Evolutionary conservation across 2,113 vertebrate genomes (phyloP).

Genomic region (Cryptotis parvus): DNA sequence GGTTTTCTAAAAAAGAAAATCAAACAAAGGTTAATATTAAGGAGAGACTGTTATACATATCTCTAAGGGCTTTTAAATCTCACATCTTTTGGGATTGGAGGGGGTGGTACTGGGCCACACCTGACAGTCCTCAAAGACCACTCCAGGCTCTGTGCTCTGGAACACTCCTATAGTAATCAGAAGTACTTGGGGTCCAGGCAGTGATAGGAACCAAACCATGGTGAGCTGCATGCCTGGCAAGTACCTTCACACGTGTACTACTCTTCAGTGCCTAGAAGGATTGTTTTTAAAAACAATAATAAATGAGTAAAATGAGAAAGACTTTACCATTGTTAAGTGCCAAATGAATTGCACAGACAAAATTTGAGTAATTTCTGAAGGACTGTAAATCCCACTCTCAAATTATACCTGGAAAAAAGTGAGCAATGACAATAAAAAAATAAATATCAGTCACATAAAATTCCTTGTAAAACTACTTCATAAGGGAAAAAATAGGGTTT

Average conservation of each 20-base stretch:
- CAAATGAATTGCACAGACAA: not conserved
- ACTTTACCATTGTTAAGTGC: not conserved
- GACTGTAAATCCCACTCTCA: not conserved
- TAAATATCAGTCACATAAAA: not conserved
- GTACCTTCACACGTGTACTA: too few relatives aligned
- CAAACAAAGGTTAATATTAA: not conserved
- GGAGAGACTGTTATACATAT: not conserved
- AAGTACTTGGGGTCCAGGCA: too few relatives aligned
- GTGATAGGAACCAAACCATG: too few relatives aligned
- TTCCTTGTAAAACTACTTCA: not conserved
- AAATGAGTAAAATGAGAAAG: not conserved
- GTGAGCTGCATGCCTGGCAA: too few relatives aligned
- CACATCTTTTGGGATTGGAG: too few relatives aligned
- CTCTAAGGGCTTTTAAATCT: not conserved
- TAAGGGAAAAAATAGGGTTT: conserved; percentile 13
- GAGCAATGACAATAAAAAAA: not conserved
- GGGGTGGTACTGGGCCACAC: too few relatives aligned
- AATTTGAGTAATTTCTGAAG: not conserved
- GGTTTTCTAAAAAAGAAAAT: not conserved
- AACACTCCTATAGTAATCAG: too few relatives aligned
- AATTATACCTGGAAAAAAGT: not conserved
- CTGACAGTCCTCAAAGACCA: too few relatives aligned
- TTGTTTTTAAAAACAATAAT: not conserved
- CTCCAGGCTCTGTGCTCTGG: too few relatives aligned
- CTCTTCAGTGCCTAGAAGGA: not conserved